Evolutionary conservation across 2,113 vertebrate species (phyloP).

Genomic region (Panthera leo): DNA sequence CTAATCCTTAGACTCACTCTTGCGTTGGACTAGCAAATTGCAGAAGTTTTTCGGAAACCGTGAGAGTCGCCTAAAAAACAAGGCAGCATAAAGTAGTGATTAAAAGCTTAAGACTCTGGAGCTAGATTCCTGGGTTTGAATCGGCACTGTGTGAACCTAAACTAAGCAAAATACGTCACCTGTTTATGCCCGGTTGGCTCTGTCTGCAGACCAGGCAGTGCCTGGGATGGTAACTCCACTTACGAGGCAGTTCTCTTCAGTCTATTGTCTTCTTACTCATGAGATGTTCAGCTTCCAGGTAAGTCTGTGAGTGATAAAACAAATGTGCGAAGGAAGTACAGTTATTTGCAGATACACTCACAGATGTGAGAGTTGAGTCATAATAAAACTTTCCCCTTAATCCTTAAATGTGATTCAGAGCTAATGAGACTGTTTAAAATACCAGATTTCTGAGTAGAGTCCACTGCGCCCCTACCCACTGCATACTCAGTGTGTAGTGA

Average conservation of each 20-base stretch:
- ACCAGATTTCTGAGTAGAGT: neutral
- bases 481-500: neutral
- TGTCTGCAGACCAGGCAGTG: neutral
- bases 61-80: neutral
- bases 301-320: neutral
- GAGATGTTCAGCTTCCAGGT: neutral
- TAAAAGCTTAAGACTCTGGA: neutral
- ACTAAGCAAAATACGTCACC: neutral
- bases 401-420: neutral
- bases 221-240: neutral
- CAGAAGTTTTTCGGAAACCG: neutral
- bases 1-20: neutral
- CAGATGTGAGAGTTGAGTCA: neutral
- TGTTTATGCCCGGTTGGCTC: neutral
- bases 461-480: no score
- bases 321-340: neutral
- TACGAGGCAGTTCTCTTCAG: neutral
- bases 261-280: neutral
- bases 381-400: neutral
- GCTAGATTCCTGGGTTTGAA: neutral
- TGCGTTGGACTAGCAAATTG: neutral
- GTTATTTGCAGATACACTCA: neutral
- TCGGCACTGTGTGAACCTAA: neutral
- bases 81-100: fast-evolving
- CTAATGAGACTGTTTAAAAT: neutral